phyloP scores from a whole-genome alignment of 2,888 invertebrate genomes.

The Apotomis betuletana region DNA sequence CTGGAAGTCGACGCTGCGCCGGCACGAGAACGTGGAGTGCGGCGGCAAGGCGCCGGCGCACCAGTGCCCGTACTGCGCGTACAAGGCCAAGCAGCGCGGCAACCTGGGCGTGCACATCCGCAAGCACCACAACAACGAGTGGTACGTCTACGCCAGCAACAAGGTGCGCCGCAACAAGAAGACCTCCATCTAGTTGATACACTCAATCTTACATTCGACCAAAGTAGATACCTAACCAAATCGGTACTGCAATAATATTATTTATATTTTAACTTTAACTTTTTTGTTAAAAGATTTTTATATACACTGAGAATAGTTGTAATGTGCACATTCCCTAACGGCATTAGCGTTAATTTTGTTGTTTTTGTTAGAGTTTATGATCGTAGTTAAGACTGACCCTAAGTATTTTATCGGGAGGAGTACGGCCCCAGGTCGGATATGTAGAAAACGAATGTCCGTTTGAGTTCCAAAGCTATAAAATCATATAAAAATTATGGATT shows the following conservation, averaged over 20 bases:
- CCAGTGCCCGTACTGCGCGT: conserved; percentile 91
- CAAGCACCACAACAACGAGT: conserved; percentile 87
- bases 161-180: conserved; percentile 79
- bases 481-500: conserved; percentile 15
- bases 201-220: conserved; percentile 59
- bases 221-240: conserved; percentile 82
- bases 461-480: conserved; percentile 26
- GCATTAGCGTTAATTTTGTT: conserved; percentile 76
- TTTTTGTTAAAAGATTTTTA: conserved; percentile 74
- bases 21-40: conserved; percentile 93
- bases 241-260: conserved; percentile 79
- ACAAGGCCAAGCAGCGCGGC: conserved; percentile 91
- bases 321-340: conserved; percentile 81
- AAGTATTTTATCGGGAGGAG: conserved; percentile 70
- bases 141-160: conserved; percentile 79
- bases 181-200: conserved; percentile 55
- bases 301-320: conserved; percentile 74
- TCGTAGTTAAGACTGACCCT: conserved; percentile 81
- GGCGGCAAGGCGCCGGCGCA: conserved; percentile 92
- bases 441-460: conserved; percentile 26
- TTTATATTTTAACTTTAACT: conserved; percentile 71
- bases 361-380: conserved; percentile 80
- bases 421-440: conserved; percentile 59
- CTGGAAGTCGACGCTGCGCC: conserved; percentile 92
- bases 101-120: conserved; percentile 92